Percentiles rank a stretch among this genome's conserved stretches.
Evolutionary conservation across 2,888 invertebrate genomes (phyloP).

Genomic region (Microplitis manilae): DNA sequence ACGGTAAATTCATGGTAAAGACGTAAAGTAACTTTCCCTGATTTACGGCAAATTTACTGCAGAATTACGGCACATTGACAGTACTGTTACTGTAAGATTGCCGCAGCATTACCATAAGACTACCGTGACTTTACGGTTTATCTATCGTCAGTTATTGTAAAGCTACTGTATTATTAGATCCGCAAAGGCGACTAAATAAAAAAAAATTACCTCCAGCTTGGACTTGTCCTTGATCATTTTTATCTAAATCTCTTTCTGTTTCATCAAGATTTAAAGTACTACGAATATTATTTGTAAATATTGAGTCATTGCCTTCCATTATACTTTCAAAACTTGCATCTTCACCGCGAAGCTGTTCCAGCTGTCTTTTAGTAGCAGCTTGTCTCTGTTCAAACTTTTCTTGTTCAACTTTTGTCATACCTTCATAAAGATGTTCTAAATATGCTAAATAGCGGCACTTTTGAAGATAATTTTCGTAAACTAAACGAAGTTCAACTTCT

Average conservation of each 20-base stretch:
- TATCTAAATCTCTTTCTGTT: constrained; percentile 57
- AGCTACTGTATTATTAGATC: too few relatives aligned
- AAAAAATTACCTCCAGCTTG: constrained; percentile 49
- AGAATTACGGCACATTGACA: too few relatives aligned
- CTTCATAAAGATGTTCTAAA: constrained; percentile 88
- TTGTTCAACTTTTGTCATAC: constrained; percentile 84
- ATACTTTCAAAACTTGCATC: constrained; percentile 73
- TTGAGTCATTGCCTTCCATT: constrained; percentile 69
- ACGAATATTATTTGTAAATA: constrained; percentile 66
- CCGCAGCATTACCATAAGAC: too few relatives aligned
- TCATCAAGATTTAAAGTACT: constrained; percentile 60
- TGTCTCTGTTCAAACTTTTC: constrained; percentile 76
- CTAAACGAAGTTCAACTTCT: constrained; percentile 86
- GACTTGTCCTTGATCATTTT: constrained; percentile 43
- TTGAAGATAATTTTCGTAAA: constrained; percentile 91
- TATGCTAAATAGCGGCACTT: constrained; percentile 91
- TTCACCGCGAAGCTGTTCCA: constrained; percentile 75
- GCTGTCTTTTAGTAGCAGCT: constrained; percentile 74
- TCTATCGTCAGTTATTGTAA: too few relatives aligned
- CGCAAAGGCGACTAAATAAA: neutral
- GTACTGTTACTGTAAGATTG: too few relatives aligned
- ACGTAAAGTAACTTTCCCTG: too few relatives aligned
- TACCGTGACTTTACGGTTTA: too few relatives aligned
- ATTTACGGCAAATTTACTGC: too few relatives aligned
- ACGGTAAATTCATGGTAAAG: too few relatives aligned